phyloP scores from a whole-genome alignment of 1,140 invertebrate genomes.

The Cyclargus thomasi region DNA sequence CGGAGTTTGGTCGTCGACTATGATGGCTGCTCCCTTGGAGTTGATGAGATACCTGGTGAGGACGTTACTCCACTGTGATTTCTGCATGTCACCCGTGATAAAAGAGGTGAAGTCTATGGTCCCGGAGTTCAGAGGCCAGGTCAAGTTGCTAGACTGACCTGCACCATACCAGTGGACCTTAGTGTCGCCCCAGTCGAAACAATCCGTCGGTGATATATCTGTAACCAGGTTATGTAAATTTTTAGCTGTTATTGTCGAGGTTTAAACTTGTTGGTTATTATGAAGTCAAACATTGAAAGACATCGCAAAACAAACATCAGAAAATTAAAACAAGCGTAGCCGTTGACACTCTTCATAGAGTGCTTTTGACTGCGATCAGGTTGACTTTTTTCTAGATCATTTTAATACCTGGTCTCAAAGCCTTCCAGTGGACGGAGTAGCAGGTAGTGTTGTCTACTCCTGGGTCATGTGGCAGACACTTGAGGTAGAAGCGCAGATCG shows the following conservation, averaged over 20 bases:
- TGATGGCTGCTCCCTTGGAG: constrained; percentile 87
- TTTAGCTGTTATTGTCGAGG: not conserved
- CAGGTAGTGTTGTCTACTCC: constrained; percentile 79
- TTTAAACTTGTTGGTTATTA: no score
- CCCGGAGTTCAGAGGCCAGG: constrained; percentile 86
- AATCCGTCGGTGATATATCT: constrained; percentile 84
- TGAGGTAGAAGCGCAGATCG: constrained; percentile 83
- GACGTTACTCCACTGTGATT: constrained; percentile 87
- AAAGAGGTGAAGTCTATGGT: constrained; percentile 85
- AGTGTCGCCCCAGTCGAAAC: constrained; percentile 83
- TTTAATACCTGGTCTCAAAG: constrained; percentile 76
- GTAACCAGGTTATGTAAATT: constrained; percentile 23
- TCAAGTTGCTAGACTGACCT: constrained; percentile 83
- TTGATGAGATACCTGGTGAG: constrained; percentile 89
- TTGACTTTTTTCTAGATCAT: no score
- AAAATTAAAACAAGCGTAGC: no score
- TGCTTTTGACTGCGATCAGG: no score
- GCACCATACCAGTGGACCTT: constrained; percentile 88
- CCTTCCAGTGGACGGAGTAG: constrained; percentile 89
- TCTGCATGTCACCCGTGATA: constrained; percentile 86
- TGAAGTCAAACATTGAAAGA: no score
- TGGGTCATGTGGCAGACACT: constrained; percentile 73
- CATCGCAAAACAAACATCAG: no score
- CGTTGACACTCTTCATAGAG: no score
- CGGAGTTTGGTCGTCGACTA: constrained; percentile 85